phyloP scores from a whole-genome alignment of 2,797 vertebrate genomes.

The Distichodus sexfasciatus region DNA sequence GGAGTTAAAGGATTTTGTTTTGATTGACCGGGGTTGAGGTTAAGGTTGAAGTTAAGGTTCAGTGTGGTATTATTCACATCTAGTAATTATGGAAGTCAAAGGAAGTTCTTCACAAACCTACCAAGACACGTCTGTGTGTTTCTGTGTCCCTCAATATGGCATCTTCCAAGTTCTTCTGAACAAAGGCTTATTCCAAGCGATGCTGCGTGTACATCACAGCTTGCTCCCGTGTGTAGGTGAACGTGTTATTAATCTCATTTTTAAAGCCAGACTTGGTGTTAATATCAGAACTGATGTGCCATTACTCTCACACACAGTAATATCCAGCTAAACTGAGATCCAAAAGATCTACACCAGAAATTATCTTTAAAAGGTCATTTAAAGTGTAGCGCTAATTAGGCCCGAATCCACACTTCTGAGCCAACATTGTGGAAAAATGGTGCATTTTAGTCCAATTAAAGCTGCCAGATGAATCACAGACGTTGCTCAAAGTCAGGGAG shows the following conservation, averaged over 20 bases:
- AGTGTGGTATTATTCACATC: too few species aligned
- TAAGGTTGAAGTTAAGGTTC: too few species aligned
- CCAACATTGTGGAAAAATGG: constrained; percentile 19
- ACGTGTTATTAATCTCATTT: constrained; percentile 34
- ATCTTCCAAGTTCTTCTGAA: constrained; percentile 7
- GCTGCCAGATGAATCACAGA: constrained; percentile 16
- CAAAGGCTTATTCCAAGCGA: background rate
- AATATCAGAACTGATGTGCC: background rate
- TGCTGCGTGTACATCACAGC: background rate
- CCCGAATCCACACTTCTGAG: constrained; percentile 14
- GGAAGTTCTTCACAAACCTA: too few species aligned
- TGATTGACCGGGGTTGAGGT: too few species aligned
- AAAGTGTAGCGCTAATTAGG: constrained; percentile 31
- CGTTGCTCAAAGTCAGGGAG: background rate
- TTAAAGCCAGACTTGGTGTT: constrained; percentile 9
- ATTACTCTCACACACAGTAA: background rate
- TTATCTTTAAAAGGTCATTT: constrained; percentile 25
- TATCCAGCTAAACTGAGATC: background rate
- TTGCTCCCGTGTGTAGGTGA: constrained; percentile 25
- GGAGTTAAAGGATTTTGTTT: too few species aligned
- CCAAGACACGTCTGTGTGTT: constrained; percentile 20
- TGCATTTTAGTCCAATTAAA: constrained; percentile 47
- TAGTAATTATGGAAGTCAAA: too few species aligned
- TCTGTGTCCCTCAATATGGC: constrained; percentile 14
- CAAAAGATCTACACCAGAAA: constrained; percentile 11